Evolutionary conservation across 2,113 vertebrate genomes (phyloP).

Genomic region (Sceloporus tristichus): DNA sequence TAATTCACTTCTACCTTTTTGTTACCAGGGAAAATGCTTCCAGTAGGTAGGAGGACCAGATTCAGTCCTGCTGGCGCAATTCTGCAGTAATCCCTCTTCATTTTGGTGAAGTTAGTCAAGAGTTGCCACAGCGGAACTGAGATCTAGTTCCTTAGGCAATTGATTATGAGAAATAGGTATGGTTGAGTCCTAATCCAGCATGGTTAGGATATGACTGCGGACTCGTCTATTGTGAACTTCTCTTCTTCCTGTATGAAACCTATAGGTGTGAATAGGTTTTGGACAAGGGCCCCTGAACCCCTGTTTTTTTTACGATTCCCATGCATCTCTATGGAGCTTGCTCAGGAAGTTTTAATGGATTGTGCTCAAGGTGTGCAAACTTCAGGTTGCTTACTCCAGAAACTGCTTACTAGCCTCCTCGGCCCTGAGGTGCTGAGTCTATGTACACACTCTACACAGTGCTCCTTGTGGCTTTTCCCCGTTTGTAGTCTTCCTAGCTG

Average conservation of each 20-base stretch:
- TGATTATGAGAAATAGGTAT: conserved; percentile 30
- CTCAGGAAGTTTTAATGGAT: neutral
- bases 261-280: neutral
- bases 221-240: neutral
- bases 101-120: conserved; percentile 41
- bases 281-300: neutral
- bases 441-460: neutral
- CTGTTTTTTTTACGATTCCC: neutral
- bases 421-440: neutral
- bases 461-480: neutral
- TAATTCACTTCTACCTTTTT: conserved; percentile 76
- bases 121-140: conserved; percentile 26
- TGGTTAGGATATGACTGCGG: conserved; percentile 35
- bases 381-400: neutral
- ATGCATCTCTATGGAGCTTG: neutral
- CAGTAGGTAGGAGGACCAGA: conserved; percentile 38
- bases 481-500: neutral
- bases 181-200: conserved; percentile 48
- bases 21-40: conserved; percentile 71
- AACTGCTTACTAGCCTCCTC: neutral
- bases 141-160: conserved; percentile 35
- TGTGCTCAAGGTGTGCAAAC: neutral
- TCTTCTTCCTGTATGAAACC: neutral
- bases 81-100: conserved; percentile 38
- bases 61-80: conserved; percentile 44